Evolutionary conservation across 2,888 invertebrate genomes (phyloP), one percentile per base, ranked within the genome.

Genomic region (Tetragonula carbonaria): DNA sequence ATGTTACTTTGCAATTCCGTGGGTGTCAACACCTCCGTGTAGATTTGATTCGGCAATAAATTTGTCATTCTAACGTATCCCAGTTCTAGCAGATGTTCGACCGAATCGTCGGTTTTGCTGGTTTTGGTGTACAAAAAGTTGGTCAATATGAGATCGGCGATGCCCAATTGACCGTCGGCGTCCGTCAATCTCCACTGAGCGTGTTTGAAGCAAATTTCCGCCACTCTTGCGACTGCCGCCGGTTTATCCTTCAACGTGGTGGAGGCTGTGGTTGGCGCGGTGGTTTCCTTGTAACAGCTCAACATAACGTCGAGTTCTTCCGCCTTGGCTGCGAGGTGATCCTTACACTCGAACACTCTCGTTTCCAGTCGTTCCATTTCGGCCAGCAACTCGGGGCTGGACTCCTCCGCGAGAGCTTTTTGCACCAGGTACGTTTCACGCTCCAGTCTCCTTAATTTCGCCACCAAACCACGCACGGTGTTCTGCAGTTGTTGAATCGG

Each of bases 161-260:
- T 98, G 82, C 99, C 99, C 77, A 99, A 97, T 95, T 99, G 99
- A 0, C 99, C 99, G 95, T 99, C 99, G 0, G 98, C 97, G 94
- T 99, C 99, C 0, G 99, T 99, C 87, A 99, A 96, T 62, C 99
- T 95, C 99, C 99, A 99, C 92, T 98, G 98, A 6, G 99, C 99
- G 92, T 98, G 98, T 95, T 99, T 99, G 95, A 99, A 99, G 95
- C 99, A 99, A 91, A 99, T 99, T 95, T 99, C 98, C 91, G 97
- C 98, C 2, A 97, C 97, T 57, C 99, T 96, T 50, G 98, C 97
- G 75, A 97, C 97, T 0, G 97, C 96, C 50, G 97, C 96, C 4
- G 97, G 96, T 92, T 97, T 97, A 93, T 97, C 96, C 59, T 96
- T 96, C 21, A 96, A 94, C 72, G 96, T 96, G n/a, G 96, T 96